Evolutionary conservation across 2,797 vertebrate genomes (phyloP).

Genomic region (Brotula barbata): DNA sequence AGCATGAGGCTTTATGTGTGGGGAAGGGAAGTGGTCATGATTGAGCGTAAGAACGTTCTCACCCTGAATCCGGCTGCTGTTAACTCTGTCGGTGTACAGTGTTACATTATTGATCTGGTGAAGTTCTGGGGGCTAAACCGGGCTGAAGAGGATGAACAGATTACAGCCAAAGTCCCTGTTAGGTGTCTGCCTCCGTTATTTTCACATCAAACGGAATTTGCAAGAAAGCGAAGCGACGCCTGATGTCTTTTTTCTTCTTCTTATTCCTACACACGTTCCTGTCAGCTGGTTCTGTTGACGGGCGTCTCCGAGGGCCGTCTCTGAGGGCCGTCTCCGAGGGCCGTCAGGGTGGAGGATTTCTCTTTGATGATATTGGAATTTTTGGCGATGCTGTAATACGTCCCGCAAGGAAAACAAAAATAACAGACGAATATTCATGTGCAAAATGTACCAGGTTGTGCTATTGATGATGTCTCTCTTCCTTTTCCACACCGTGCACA

Average conservation of each 20-base stretch:
- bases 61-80: conserved; percentile 56
- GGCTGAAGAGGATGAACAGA: conserved; percentile 53
- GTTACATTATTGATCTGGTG: conserved; percentile 71
- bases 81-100: conserved; percentile 59
- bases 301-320: too few relatives aligned
- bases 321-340: too few relatives aligned
- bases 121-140: conserved; percentile 56
- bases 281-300: too few relatives aligned
- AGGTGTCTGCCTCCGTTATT: conserved; percentile 36
- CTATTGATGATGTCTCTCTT: too few relatives aligned
- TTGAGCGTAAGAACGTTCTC: conserved; percentile 66
- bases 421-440: too few relatives aligned
- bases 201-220: conserved; percentile 54
- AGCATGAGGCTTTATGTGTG: conserved; percentile 40
- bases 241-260: conserved; percentile 25
- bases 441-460: too few relatives aligned
- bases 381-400: too few relatives aligned
- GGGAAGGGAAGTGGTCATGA: conserved; percentile 54
- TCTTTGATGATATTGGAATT: too few relatives aligned
- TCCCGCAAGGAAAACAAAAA: too few relatives aligned
- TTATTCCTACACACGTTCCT: conserved; percentile 30
- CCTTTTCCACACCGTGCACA: background rate
- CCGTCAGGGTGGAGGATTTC: too few relatives aligned
- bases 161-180: conserved; percentile 40
- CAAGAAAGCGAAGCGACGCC: conserved; percentile 43